These are phyloP conservation scores for Eulemur macaco DNA, from an alignment of 2,113 vertebrate species.

Conservation along the genomic window DNA sequence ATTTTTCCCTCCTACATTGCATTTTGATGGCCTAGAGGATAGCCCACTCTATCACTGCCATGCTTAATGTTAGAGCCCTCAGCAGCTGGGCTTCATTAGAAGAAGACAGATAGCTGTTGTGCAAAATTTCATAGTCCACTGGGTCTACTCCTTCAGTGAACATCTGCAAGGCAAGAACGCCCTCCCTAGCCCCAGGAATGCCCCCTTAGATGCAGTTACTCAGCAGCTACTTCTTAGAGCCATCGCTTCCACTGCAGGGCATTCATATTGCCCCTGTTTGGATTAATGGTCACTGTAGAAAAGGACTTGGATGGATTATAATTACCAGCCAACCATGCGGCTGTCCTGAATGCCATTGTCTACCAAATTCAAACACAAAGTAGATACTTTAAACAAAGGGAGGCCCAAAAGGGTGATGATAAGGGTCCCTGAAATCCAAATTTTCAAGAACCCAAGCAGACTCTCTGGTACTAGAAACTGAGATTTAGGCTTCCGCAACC, in stretches of 20 bases:
- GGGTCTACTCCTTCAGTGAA: neutral
- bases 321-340: neutral
- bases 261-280: neutral
- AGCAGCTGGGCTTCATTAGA: neutral
- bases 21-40: neutral
- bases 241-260: neutral
- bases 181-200: neutral
- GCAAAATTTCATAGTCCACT: neutral
- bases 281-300: neutral
- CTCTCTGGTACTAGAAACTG: neutral
- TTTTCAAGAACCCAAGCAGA: neutral
- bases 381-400: neutral
- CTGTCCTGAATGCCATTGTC: neutral
- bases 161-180: neutral
- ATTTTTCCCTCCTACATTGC: neutral
- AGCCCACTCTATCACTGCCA: neutral
- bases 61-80: neutral
- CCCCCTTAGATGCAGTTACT: neutral
- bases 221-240: neutral
- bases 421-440: neutral
- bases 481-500: neutral
- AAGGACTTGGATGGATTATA: neutral
- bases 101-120: neutral
- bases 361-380: neutral
- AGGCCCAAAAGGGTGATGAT: neutral